Percentiles rank a stretch among this genome's conserved stretches.
Conservation (phyloP, 2,113 vertebrate species). For the Actenoides lindsayi region DNA sequence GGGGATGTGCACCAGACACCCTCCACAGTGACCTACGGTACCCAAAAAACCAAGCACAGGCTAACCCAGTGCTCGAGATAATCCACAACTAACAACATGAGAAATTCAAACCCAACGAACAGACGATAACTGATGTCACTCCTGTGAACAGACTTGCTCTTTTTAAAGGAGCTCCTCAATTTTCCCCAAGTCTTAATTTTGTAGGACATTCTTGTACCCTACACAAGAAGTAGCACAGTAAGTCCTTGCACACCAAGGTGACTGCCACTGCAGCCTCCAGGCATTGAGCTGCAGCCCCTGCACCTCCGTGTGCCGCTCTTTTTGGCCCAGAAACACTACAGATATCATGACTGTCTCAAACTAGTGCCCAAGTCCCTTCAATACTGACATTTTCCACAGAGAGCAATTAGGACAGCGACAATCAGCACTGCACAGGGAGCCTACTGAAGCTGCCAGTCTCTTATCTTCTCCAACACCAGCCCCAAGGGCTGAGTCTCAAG, state of each 20-base stretch:
- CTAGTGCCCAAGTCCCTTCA: background rate
- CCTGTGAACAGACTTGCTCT: background rate
- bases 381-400: background rate
- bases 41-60: background rate
- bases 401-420: background rate
- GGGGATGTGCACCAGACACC: background rate
- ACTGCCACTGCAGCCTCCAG: background rate
- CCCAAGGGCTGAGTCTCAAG: background rate
- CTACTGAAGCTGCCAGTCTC: background rate
- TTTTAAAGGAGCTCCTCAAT: background rate
- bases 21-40: background rate
- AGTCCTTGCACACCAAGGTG: background rate
- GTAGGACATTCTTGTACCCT: background rate
- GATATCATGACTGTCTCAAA: background rate
- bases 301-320: background rate
- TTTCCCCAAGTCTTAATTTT: background rate
- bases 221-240: background rate
- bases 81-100: background rate
- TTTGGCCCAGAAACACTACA: fast-evolving
- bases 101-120: background rate
- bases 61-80: background rate
- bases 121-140: background rate
- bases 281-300: background rate
- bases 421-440: background rate
- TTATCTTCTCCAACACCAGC: background rate